Percentiles rank a stretch among this genome's conserved stretches.
These are phyloP conservation scores for Agriopis aurantiaria DNA, from an alignment of 2,888 invertebrate genomes.

Conservation along the genomic window DNA sequence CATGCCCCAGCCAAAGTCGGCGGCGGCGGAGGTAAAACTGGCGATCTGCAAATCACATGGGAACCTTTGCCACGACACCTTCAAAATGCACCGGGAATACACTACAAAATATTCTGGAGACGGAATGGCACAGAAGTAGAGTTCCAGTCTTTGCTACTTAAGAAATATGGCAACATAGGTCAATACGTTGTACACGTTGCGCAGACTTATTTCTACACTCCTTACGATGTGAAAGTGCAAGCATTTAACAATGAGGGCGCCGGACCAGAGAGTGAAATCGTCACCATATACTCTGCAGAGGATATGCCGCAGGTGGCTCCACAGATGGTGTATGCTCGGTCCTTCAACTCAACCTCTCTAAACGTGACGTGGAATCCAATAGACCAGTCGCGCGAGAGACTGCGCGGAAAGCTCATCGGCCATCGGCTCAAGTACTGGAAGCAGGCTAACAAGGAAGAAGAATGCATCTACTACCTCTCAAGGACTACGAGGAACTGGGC, in stretches of 20 bases:
- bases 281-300: constrained; percentile 94
- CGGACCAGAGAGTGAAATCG: constrained; percentile 93
- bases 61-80: constrained; percentile 90
- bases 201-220: constrained; percentile 91
- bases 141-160: constrained; percentile 90
- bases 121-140: constrained; percentile 90
- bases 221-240: constrained; percentile 95
- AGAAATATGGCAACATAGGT: constrained; percentile 91
- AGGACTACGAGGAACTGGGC: constrained; percentile 94
- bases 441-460: constrained; percentile 90
- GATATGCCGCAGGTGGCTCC: constrained; percentile 97
- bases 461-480: constrained; percentile 93
- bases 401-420: constrained; percentile 96
- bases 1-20: constrained; percentile 92
- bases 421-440: constrained; percentile 98
- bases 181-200: constrained; percentile 92
- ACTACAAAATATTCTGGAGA: constrained; percentile 96
- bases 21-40: constrained; percentile 98
- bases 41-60: constrained; percentile 97
- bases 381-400: constrained; percentile 92
- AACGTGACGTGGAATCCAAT: constrained; percentile 97
- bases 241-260: constrained; percentile 92
- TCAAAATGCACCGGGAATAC: constrained; percentile 95
- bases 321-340: constrained; percentile 91
- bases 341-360: constrained; percentile 96